phyloP scores from a whole-genome alignment of 2,888 invertebrate species.

The Monochamus alternatus region DNA sequence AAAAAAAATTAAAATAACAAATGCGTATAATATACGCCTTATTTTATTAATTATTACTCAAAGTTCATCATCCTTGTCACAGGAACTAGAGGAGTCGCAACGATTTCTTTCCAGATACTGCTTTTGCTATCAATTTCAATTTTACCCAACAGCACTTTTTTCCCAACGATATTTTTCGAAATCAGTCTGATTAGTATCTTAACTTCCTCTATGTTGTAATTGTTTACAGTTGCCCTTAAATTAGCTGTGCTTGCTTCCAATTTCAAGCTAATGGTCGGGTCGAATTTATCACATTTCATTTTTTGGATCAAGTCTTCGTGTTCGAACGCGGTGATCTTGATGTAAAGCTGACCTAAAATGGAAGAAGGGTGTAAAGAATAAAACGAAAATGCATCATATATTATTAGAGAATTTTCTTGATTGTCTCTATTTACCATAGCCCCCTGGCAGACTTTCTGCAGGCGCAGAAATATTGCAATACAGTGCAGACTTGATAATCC shows the following conservation, averaged over 20 bases:
- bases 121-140: constrained; percentile 78
- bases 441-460: no score
- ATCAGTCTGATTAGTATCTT: constrained; percentile 79
- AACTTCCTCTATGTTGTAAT: constrained; percentile 77
- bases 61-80: constrained; percentile 77
- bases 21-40: neutral
- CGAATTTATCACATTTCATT: constrained; percentile 84
- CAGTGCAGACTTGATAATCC: no score
- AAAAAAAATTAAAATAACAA: neutral
- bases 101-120: constrained; percentile 78
- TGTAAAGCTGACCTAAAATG: constrained; percentile 79
- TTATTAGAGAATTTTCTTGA: no score
- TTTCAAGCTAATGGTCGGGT: constrained; percentile 84
- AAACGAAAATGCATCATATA: no score
- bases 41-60: constrained; percentile 65
- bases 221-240: constrained; percentile 77
- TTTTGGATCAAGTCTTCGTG: constrained; percentile 72
- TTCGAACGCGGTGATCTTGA: constrained; percentile 85
- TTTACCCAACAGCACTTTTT: constrained; percentile 80
- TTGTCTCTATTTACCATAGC: no score
- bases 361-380: constrained; percentile 34
- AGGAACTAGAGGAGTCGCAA: constrained; percentile 74
- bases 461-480: no score
- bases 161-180: constrained; percentile 79
- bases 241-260: constrained; percentile 80